Evolutionary conservation across 2,888 invertebrate species (phyloP), one percentile per base, ranked within the genome.

Genomic region (Cheilosia soror): DNA sequence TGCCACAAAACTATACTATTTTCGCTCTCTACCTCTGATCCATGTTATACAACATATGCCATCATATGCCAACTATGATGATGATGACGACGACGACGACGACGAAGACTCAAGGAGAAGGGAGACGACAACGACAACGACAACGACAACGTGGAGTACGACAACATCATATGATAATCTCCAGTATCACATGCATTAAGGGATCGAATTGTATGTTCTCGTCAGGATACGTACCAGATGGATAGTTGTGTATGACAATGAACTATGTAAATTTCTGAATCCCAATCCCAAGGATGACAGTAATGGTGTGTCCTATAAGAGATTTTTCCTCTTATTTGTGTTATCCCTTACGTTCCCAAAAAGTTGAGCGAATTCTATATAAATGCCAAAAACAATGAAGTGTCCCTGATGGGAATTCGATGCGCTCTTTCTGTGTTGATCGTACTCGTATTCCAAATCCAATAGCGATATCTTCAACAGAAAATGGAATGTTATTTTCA

Each of bases 1-100:
- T 75, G 71, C 83, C 84, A 78, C 81, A 83, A 88, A 89, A 85
- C 87, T 88, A n/a, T n/a, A 76, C 40, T 47, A 15, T 47, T 15
- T 49, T 51, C 42, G 58, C 33, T 40, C 57, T 33, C 27, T 71
- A 47, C 37, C 66, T 72, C 49, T 78, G 47, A 82, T 72, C 66
- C 65, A 49, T 68, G 57, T 72, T 49, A 68, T 49, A 68, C 49
- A 79, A 68, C 73, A 73, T 80, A 65, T 51, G 58, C 44, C 71
- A 66, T 66, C 71, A 66, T 66, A 62, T 86, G 75, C 55, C 69
- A 66, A 15, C 55, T 29, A 42, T 49, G 42, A 73, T 51, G 25
- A 69, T 27, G 44, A 72, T n/a, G 27, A 57, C 31, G 42, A 80
- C 13, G 40, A 71, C 9, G 25, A 66, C 13, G 58, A 68, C 27